Evolutionary conservation across 2,888 invertebrate genomes (phyloP).

Genomic region (Agrenia bidenticulata): DNA sequence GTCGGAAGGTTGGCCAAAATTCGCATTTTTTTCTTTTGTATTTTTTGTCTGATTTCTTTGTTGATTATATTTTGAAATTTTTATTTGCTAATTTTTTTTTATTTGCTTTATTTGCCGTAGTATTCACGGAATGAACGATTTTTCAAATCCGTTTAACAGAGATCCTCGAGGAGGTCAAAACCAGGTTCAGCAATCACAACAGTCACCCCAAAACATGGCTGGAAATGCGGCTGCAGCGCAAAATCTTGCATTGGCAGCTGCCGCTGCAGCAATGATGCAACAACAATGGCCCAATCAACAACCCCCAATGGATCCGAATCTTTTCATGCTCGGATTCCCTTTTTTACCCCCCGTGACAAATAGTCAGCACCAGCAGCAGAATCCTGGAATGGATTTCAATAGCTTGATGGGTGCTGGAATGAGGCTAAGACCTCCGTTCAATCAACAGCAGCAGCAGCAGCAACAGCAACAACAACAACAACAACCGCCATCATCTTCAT

Average conservation of each 20-base stretch:
- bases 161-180: conserved; percentile 26
- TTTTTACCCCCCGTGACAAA: conserved; percentile 20
- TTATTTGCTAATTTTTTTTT: conserved; percentile 9
- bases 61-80: too few relatives aligned
- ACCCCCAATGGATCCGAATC: conserved; percentile 26
- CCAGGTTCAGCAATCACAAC: not conserved
- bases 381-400: conserved; percentile 36
- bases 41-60: conserved; percentile 14
- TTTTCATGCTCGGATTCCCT: conserved; percentile 26
- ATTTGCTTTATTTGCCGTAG: conserved; percentile 9
- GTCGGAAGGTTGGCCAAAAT: conserved; percentile 21
- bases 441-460: conserved; percentile 12
- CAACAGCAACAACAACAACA: conserved; percentile 21
- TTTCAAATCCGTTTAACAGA: conserved; percentile 35
- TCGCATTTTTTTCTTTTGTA: conserved; percentile 8
- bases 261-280: conserved; percentile 36
- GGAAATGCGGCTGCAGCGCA: conserved; percentile 11
- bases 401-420: conserved; percentile 39
- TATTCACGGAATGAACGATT: conserved; percentile 27
- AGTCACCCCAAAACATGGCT: too few relatives aligned
- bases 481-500: conserved; percentile 38
- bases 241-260: conserved; percentile 33
- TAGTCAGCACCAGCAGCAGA: conserved; percentile 19
- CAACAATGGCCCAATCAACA: conserved; percentile 23
- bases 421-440: conserved; percentile 30